Conservation (phyloP, 92 coral and sea anemone species). For the Porites evermanni region DNA sequence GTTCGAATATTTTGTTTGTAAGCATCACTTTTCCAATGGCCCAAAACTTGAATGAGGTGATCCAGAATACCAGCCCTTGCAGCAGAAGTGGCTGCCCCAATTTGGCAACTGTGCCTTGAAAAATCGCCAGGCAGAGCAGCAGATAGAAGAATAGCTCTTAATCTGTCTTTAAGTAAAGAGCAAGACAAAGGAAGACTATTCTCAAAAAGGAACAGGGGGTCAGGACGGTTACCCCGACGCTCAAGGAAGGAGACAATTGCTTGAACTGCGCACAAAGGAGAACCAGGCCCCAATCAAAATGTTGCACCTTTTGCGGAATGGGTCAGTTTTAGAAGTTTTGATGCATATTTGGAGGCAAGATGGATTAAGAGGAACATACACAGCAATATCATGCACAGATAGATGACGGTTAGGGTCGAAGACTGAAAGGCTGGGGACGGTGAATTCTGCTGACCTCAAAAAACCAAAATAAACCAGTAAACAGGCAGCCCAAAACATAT, state of each 20-base stretch:
- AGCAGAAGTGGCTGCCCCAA: conserved; percentile 25
- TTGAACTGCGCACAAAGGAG: conserved; percentile 23
- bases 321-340: conserved; percentile 36
- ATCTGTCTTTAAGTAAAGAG: conserved; percentile 14
- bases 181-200: conserved; percentile 41
- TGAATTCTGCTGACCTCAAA: no score
- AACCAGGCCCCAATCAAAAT: conserved; percentile 17
- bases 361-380: not conserved
- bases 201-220: conserved; percentile 18
- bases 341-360: not conserved
- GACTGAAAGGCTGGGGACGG: no score
- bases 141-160: not conserved
- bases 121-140: conserved; percentile 20
- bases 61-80: conserved; percentile 40
- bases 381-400: not conserved
- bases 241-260: conserved; percentile 12
- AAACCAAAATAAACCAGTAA: no score
- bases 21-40: conserved; percentile 59
- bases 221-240: not conserved
- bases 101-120: conserved; percentile 39
- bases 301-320: not conserved
- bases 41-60: conserved; percentile 46
- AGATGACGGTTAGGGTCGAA: not conserved
- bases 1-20: conserved; percentile 47
- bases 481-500: not conserved